phyloP scores from a whole-genome alignment of 2,113 vertebrate species.

The Podilymbus podiceps region DNA sequence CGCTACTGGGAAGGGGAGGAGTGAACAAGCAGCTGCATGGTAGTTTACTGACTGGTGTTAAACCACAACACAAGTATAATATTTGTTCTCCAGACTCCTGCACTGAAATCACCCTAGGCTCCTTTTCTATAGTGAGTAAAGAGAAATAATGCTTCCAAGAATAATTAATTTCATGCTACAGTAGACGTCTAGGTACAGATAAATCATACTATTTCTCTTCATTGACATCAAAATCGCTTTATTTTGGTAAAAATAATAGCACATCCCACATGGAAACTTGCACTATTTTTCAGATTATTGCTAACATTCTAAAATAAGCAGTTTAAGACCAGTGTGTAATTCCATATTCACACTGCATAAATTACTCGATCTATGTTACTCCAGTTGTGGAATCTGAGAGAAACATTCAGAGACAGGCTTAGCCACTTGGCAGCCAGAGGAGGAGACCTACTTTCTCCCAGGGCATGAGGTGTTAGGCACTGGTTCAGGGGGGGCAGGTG shows the following conservation, averaged over 20 bases:
- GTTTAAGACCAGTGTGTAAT: not conserved
- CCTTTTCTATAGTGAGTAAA: not conserved
- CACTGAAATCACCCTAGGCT: not conserved
- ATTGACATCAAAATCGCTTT: not conserved
- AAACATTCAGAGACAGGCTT: not conserved
- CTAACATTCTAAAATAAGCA: not conserved
- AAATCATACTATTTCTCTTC: not conserved
- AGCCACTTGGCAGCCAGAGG: not conserved
- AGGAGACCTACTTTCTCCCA: not conserved
- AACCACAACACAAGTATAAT: not conserved
- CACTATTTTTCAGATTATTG: not conserved
- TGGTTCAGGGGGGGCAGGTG: not conserved
- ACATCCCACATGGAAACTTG: not conserved
- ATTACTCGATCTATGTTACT: not conserved
- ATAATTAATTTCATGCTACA: not conserved
- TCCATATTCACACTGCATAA: not conserved
- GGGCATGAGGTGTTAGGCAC: not conserved
- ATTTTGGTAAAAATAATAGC: not conserved
- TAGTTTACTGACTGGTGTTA: too few relatives aligned
- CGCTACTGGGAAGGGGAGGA: too few relatives aligned
- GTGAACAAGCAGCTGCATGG: too few relatives aligned
- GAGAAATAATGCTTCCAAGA: not conserved
- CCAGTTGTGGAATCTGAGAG: not conserved
- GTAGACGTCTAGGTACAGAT: not conserved
- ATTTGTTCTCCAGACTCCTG: not conserved